Evolutionary conservation across 1,140 invertebrate genomes (phyloP).

Genomic region (Lasaia peninsularis): DNA sequence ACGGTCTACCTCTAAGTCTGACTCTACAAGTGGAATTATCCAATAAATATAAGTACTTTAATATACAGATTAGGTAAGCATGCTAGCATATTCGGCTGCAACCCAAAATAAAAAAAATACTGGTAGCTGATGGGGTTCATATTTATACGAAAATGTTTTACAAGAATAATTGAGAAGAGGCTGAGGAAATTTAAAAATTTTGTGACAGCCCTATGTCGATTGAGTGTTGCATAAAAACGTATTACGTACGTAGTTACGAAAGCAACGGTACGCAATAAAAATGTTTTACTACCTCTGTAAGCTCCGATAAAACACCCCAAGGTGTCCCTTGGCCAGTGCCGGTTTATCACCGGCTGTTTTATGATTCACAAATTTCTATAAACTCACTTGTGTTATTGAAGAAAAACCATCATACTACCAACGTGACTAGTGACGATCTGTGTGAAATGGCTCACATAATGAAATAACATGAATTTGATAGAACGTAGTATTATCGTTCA

Average conservation of each 20-base stretch:
- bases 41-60: too few relatives aligned
- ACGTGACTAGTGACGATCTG: background rate
- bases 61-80: too few relatives aligned
- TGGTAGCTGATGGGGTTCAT: too few relatives aligned
- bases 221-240: constrained; percentile 45
- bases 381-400: constrained; percentile 40
- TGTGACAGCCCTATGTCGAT: background rate
- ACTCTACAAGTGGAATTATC: too few relatives aligned
- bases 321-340: constrained; percentile 41
- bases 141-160: too few relatives aligned
- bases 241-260: constrained; percentile 42
- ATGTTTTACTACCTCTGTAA: constrained; percentile 58
- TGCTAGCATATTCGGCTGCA: too few relatives aligned
- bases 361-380: constrained; percentile 72
- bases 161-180: too few relatives aligned
- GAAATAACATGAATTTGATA: too few relatives aligned
- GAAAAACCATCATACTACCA: constrained; percentile 1
- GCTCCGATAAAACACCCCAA: constrained; percentile 52
- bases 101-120: too few relatives aligned
- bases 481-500: too few relatives aligned
- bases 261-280: constrained; percentile 48
- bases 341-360: constrained; percentile 59
- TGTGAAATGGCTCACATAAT: too few relatives aligned
- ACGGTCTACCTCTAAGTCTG: too few relatives aligned
- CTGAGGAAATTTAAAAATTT: background rate